Evolutionary conservation across 2,113 vertebrate species (phyloP), one percentile per base, ranked within the genome.

Genomic region (Ahaetulla prasina): DNA sequence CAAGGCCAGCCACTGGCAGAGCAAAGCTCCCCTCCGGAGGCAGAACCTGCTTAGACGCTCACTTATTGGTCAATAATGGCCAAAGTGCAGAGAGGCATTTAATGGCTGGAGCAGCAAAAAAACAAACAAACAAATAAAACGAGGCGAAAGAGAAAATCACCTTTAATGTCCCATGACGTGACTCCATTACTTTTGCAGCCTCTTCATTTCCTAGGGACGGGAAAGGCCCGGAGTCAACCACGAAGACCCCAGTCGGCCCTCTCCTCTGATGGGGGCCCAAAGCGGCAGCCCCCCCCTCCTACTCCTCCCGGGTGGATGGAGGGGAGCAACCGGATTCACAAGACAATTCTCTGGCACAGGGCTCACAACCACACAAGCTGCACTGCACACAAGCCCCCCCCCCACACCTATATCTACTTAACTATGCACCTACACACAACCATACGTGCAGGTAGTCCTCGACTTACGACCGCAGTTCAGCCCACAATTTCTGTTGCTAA

Each of bases 141-240:
- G 55, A 7, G 2, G 87, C 54, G 87, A 94, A 91, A 80, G 85
- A 84, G 84, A 87, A 89, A 94, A 95, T 94, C 93, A 94, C 91
- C 91, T 94, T 90, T 92, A 84, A 95, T 92, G 92, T 94, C 85
- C 89, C 89, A 35, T 84, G 94, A 94, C 91, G 86, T 0, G 16
- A 89, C 88, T 52, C 45, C 2, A 0, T 92, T 92, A 93, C 85
- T 80, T 87, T 89, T 45, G 68, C 49, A 49, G 30, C 10, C 86
- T 50, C 90, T 91, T 92, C 90, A 74, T 91, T 47, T 92, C 85
- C 85, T 60, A 68, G 53, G 90, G 57, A 57, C 50, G 5, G 53
- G 53, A 54, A 20, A 54, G 53, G 4, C 18, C 3, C 9, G 16
- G 53, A 18, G 53, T 5, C 53, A 54, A 20, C 53, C 18, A 47